Evolutionary conservation across 1,140 invertebrate genomes (phyloP), one percentile per base, ranked within the genome.

Genomic region (Brachionus asplanchnoidis): DNA sequence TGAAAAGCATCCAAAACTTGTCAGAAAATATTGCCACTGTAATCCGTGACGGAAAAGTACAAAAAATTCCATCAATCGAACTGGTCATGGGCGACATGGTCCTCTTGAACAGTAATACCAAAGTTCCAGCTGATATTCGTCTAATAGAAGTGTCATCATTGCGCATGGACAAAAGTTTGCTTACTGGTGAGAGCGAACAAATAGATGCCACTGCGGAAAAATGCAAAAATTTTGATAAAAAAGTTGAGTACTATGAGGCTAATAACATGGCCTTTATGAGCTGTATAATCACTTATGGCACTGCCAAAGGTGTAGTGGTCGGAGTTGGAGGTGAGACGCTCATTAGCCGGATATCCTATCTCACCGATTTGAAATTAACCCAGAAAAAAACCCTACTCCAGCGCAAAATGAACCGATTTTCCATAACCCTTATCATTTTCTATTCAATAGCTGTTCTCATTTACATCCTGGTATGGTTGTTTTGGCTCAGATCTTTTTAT

Each of bases 241-340:
- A 77, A 77, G 17, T 23, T 9, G 73, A 77, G 12, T 77, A 77
- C 32, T 77, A 46, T 36, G 73, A 77, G 26, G 23, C 46, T 11
- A 80, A 40, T 32, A 99, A 99, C 90, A 94, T 99, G 85, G 96
- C 95, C 3, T 99, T 98, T 89, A 98, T 99, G 97, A 97, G 97
- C 44, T 99, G 97, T 0, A 91, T 99, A 65, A 96, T 99, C 3
- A 92, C 97, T 65, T 96, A 94, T 89, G 97, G 97, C n/a, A 94
- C 94, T 90, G 97, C 89, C 66, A 87, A 95, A 94, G 97, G 97
- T 68, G 94, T 99, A 86, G 97, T 99, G 7, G 95, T 99, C 6
- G 96, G 94, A 88, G 99, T 96, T 0, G 97, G 96, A 20, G 94
- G 95, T 87, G 94, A 95, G 85, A 97, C 97, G 78, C 95, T 98